Evolutionary conservation across 2,888 invertebrate species (phyloP), one percentile per base, ranked within the genome.

Genomic region (Keiferia lycopersicella): DNA sequence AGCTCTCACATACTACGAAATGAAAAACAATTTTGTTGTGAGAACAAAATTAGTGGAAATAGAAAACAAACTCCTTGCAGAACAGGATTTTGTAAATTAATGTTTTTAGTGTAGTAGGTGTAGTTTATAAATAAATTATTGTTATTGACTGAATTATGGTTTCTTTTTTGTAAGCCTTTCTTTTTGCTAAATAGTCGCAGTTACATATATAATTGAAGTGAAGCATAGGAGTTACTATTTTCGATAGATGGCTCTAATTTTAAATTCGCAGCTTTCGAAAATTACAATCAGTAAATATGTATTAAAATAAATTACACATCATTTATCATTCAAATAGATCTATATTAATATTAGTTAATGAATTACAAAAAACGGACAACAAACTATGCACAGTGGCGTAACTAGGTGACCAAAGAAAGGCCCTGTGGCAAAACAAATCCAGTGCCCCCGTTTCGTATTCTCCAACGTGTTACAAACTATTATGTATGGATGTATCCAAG

Each of bases 1-100:
- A 50, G 77, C 87, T 38, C 71, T 96, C 0, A 94, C 95, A 0
- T 93, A 94, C 70, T 93, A 88, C 66, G 94, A 96, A 86, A 88
- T 92, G 67, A 87, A 87, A 69, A 93, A 93, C 66, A 80, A 91
- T 61, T 72, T 84, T 12, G 78, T 75, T n/a, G 69, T 93, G 6
- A 83, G 83, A 69, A 68, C 62, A 20, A 88, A 91, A 76, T 71
- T 93, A 10, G 62, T 72, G 38, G 82, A 84, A 66, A 77, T 91
- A 22, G 92, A 92, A 78, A 68, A 77, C 8, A 81, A 77, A 66
- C 2, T 80, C 2, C 39, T 77, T 10, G 74, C 64, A 30, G 78
- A 82, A 51, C 67, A 59, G n/a, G 56, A 26, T 1, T 12, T 30
- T 30, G 30, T 12, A 56, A n/a, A 56, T 12, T 56, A 14, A 16